These are phyloP conservation scores for Aphelinus atriplicis DNA, from an alignment of 1,140 invertebrate species.

Conservation along the genomic window DNA sequence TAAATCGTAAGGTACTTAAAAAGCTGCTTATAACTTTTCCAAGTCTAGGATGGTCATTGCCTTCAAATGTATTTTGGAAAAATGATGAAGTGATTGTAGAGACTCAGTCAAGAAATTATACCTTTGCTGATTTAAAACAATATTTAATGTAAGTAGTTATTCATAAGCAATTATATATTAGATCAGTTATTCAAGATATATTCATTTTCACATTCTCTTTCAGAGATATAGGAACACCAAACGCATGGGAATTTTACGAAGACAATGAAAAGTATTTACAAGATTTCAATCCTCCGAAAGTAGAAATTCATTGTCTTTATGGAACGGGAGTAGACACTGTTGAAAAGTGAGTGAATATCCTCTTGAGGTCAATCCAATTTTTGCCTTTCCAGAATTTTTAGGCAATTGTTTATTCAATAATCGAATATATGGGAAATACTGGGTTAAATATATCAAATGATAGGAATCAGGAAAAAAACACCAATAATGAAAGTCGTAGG, in stretches of 20 bases:
- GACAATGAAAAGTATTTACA: constrained; percentile 80
- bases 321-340: constrained; percentile 83
- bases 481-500: no score
- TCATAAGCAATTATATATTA: constrained; percentile 9
- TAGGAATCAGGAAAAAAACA: no score
- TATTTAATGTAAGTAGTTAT: constrained; percentile 78
- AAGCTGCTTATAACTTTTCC: constrained; percentile 93
- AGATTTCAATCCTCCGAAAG: constrained; percentile 82
- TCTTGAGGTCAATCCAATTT: no score
- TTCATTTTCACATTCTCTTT: constrained; percentile 43
- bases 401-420: no score
- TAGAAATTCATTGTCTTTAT: constrained; percentile 91
- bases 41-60: constrained; percentile 93
- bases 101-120: constrained; percentile 86
- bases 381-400: no score
- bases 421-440: no score
- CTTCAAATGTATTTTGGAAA: constrained; percentile 88
- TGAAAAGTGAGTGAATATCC: constrained; percentile 70
- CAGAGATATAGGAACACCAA: constrained; percentile 81
- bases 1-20: constrained; percentile 78
- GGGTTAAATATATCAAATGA: no score
- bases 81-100: constrained; percentile 82
- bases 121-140: constrained; percentile 81
- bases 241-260: constrained; percentile 89
- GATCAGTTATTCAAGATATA: neutral